phyloP scores from a whole-genome alignment of 2,888 invertebrate species.

The Apamea crenata region DNA sequence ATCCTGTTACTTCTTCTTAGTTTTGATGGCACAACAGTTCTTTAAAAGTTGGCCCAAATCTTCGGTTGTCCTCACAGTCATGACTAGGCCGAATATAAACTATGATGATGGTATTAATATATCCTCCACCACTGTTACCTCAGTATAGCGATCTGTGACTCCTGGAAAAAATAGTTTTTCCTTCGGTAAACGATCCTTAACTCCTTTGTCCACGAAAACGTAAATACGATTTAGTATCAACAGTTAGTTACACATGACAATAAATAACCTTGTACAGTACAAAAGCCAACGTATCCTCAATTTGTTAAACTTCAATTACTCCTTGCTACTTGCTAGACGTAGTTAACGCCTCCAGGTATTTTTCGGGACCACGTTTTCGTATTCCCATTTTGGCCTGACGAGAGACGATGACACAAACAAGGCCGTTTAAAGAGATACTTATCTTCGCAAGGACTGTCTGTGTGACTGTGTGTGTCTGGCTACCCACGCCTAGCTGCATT shows the following conservation, averaged over 20 bases:
- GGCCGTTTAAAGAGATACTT: not conserved
- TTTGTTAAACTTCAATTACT: not conserved
- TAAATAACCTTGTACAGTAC: not conserved
- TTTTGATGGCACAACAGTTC: not conserved
- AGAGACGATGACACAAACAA: not conserved
- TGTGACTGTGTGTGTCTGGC: not conserved
- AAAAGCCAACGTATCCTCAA: not conserved
- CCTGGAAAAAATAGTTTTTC: not conserved
- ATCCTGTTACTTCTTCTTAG: not conserved
- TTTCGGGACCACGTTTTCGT: not conserved
- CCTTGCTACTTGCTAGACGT: not conserved
- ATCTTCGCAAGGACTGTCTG: constrained; percentile 1
- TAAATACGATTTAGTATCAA: not conserved
- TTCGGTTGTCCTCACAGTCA: not conserved
- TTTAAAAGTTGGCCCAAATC: not conserved
- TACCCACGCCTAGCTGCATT: not conserved
- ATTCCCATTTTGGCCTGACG: not conserved
- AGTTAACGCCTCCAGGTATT: not conserved
- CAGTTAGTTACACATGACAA: not conserved
- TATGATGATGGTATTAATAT: not conserved
- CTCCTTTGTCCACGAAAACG: not conserved
- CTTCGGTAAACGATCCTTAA: not conserved
- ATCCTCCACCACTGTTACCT: not conserved
- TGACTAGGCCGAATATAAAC: not conserved
- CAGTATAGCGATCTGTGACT: too few relatives aligned